Evolutionary conservation across 2,113 vertebrate species (phyloP).

Genomic region (Trochalopteron elliotii): DNA sequence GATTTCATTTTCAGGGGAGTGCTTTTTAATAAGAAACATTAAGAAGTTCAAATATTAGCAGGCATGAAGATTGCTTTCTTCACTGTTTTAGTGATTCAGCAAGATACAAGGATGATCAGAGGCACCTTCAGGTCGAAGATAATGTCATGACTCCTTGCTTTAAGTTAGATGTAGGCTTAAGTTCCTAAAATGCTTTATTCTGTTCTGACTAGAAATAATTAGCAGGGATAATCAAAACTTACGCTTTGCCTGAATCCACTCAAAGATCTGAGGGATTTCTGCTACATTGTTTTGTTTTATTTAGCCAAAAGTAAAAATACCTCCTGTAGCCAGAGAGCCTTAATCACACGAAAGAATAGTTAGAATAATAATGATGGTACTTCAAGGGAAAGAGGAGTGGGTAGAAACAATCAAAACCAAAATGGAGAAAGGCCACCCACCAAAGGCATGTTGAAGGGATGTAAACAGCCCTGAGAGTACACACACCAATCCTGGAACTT

Average conservation of each 20-base stretch:
- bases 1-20: neutral
- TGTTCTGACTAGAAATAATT: neutral
- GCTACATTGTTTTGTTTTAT: neutral
- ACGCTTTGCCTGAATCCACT: neutral
- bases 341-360: neutral
- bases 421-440: neutral
- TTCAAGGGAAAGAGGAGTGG: neutral
- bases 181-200: neutral
- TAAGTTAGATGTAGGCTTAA: neutral
- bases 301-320: neutral
- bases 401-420: neutral
- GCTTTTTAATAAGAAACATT: neutral
- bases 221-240: neutral
- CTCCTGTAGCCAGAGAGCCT: neutral
- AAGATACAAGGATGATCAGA: neutral
- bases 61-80: neutral
- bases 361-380: neutral
- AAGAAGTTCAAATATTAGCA: neutral
- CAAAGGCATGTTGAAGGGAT: neutral
- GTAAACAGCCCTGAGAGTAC: neutral
- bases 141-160: neutral
- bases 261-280: neutral
- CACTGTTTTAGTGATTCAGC: neutral
- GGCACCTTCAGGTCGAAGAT: neutral
- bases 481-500: neutral